phyloP scores from a whole-genome alignment of 2,797 vertebrate genomes.

The Ctenochaetus hawaiiensis region DNA sequence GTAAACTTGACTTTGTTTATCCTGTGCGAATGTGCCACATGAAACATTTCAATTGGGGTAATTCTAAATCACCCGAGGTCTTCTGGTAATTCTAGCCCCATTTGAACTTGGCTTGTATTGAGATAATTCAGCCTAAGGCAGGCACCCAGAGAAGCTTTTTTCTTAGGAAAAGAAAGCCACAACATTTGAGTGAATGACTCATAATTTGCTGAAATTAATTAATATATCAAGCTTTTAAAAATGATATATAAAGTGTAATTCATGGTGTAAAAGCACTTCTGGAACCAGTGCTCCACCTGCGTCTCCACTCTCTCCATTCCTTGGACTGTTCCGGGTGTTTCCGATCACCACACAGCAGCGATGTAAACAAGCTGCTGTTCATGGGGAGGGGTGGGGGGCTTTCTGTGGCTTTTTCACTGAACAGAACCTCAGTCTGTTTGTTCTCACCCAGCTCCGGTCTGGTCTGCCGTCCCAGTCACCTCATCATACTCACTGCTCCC shows the following conservation, averaged over 20 bases:
- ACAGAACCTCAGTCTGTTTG: conserved; percentile 32
- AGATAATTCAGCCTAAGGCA: no score
- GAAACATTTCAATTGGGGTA: no score
- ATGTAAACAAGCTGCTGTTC: conserved; percentile 29
- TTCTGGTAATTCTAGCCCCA: no score
- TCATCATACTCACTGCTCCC: conserved; percentile 50
- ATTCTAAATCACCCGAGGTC: no score
- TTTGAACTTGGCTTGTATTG: no score
- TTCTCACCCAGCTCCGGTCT: conserved; percentile 62
- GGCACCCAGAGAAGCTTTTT: not conserved
- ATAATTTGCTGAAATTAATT: not conserved
- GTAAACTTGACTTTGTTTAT: no score
- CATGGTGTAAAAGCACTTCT: not conserved
- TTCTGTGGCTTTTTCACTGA: conserved; percentile 31
- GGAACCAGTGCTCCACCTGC: not conserved
- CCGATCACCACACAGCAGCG: not conserved
- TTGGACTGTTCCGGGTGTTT: conserved; percentile 38
- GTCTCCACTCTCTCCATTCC: conserved; percentile 39
- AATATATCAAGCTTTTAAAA: not conserved
- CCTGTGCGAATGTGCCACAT: no score
- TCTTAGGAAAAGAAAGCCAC: not conserved
- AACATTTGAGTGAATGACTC: not conserved
- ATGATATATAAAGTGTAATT: not conserved
- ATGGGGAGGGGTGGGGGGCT: conserved; percentile 6
- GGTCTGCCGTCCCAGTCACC: conserved; percentile 58